Evolutionary conservation across 2,113 vertebrate species (phyloP).

Genomic region (Pagrus major): DNA sequence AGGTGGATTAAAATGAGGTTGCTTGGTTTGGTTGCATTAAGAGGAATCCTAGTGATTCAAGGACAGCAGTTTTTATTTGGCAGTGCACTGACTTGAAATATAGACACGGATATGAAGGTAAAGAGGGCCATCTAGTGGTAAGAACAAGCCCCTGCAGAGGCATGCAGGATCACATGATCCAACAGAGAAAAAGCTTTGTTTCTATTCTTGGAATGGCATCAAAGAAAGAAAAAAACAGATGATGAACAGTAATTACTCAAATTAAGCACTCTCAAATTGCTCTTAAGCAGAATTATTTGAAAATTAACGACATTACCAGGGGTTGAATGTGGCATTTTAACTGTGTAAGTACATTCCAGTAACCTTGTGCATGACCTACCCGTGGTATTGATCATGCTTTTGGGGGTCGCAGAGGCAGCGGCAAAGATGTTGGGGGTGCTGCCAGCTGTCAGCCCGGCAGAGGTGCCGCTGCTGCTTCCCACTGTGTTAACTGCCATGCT

Average conservation of each 20-base stretch:
- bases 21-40: background rate
- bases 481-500: slow-evolving; percentile 90
- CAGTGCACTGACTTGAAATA: background rate
- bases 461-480: slow-evolving; percentile 83
- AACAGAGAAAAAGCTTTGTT: slow-evolving; percentile 12
- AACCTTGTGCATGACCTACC: slow-evolving; percentile 64
- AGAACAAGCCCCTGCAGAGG: background rate
- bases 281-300: slow-evolving; percentile 14
- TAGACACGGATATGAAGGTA: slow-evolving; percentile 35
- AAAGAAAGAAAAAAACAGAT: slow-evolving; percentile 7
- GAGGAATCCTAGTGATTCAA: slow-evolving; percentile 14
- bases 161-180: slow-evolving; percentile 26
- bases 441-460: slow-evolving; percentile 85
- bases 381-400: slow-evolving; percentile 96
- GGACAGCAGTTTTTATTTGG: background rate
- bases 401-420: slow-evolving; percentile 91
- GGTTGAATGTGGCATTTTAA: background rate
- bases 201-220: slow-evolving; percentile 47
- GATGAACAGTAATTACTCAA: slow-evolving; percentile 30
- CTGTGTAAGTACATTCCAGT: background rate
- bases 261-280: slow-evolving; percentile 16
- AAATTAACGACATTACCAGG: background rate
- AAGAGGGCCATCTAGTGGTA: slow-evolving; percentile 83
- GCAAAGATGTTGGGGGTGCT: slow-evolving; percentile 93
- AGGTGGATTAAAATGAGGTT: background rate